These are phyloP conservation scores for Pantala flavescens DNA, from an alignment of 1,140 invertebrate species.

Conservation along the genomic window DNA sequence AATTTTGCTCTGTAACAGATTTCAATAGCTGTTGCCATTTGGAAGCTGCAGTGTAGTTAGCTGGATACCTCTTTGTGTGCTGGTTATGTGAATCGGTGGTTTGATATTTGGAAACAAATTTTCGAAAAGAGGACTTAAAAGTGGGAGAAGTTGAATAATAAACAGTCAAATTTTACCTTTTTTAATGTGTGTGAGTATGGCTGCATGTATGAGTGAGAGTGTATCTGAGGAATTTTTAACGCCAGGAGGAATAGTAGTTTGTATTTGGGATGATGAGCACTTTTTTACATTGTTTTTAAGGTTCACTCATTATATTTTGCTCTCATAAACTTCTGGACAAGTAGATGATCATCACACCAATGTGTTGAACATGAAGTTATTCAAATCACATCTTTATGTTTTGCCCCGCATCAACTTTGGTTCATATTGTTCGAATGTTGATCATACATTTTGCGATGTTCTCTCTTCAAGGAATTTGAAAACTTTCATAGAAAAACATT, in stretches of 20 bases:
- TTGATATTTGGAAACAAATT: conserved; percentile 14
- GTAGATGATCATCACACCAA: not conserved
- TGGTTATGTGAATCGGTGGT: conserved; percentile 12
- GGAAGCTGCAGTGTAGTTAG: conserved; percentile 16
- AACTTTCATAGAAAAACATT: no score
- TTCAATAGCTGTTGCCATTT: conserved; percentile 12
- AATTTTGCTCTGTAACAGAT: conserved; percentile 1
- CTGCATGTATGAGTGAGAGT: not conserved
- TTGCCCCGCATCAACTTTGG: no score
- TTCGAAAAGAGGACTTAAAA: conserved; percentile 4
- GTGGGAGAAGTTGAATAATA: not conserved
- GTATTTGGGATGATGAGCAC: conserved; percentile 5
- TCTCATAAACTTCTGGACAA: conserved; percentile 1
- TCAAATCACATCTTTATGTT: not conserved
- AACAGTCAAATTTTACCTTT: not conserved
- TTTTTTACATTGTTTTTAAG: conserved; percentile 6
- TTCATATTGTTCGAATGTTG: no score
- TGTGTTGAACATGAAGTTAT: not conserved
- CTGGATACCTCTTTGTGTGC: conserved; percentile 12
- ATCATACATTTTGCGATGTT: no score
- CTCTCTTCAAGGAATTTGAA: no score
- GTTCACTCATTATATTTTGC: not conserved
- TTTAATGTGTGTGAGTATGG: not conserved
- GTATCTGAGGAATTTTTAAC: not conserved
- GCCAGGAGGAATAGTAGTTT: conserved; percentile 8